phyloP scores from a whole-genome alignment of 2,113 vertebrate species.

The Anarhynchus alexandrinus region DNA sequence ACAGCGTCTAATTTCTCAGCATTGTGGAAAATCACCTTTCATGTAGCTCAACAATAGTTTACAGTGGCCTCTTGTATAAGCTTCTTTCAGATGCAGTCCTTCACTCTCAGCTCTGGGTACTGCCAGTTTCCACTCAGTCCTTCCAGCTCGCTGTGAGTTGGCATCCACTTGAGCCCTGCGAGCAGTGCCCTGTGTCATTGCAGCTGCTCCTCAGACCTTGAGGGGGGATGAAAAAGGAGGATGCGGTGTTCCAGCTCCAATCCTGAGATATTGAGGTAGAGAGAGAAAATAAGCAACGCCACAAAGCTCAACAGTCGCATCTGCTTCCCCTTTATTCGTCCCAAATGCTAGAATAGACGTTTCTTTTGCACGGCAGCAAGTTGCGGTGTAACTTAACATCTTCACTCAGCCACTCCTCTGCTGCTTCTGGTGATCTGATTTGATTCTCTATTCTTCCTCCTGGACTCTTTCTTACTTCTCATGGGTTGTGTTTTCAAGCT shows the following conservation, averaged over 20 bases:
- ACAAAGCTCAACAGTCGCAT: not conserved
- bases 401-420: not conserved
- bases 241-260: not conserved
- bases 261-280: not conserved
- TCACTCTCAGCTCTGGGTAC: not conserved
- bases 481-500: not conserved
- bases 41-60: not conserved
- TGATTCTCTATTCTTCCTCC: not conserved
- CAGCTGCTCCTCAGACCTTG: not conserved
- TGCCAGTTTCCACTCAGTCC: not conserved
- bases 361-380: not conserved
- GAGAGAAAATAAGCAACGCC: not conserved
- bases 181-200: not conserved
- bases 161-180: not conserved
- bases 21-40: not conserved
- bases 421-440: not conserved
- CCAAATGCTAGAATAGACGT: not conserved
- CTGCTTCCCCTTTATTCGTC: not conserved
- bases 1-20: not conserved
- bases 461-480: not conserved
- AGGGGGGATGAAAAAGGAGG: not conserved
- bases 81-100: not conserved
- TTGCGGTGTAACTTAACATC: not conserved
- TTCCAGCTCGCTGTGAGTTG: not conserved
- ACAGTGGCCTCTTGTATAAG: not conserved